Conservation (phyloP, 53 echinoderm and acorn worm genomes). For the Paelopatides confundens region DNA sequence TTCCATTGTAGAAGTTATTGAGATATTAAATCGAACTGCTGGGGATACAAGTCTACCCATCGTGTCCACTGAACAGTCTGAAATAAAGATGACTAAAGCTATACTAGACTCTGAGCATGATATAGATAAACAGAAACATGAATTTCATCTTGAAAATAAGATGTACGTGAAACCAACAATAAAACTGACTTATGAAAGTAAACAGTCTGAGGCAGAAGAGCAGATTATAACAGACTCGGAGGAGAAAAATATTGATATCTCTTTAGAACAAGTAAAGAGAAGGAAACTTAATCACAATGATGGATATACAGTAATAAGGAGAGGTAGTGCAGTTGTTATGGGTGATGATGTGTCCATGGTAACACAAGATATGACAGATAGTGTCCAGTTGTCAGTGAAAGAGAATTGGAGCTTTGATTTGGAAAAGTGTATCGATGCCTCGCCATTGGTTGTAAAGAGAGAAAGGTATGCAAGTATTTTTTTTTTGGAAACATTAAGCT, state of each 20-base stretch:
- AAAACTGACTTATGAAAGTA: too few relatives aligned
- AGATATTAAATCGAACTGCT: background rate
- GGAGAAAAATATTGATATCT: background rate
- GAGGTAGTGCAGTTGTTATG: background rate
- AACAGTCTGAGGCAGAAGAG: too few relatives aligned
- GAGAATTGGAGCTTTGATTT: slow-evolving; percentile 78
- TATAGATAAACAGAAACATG: background rate
- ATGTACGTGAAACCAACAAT: background rate
- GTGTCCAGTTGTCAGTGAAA: slow-evolving; percentile 5
- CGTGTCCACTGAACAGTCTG: background rate
- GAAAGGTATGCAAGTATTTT: background rate
- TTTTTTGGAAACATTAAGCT: too few relatives aligned
- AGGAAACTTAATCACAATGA: background rate
- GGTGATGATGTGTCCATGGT: background rate
- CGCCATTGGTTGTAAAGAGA: slow-evolving; percentile 70
- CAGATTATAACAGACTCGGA: background rate
- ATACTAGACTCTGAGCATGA: background rate
- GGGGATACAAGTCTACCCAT: background rate
- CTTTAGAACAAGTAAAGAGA: background rate
- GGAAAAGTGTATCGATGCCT: slow-evolving; percentile 95
- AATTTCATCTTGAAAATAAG: too few relatives aligned
- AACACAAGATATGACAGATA: background rate
- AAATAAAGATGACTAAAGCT: background rate
- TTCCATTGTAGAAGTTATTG: slow-evolving; percentile 50
- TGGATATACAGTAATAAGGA: background rate